phyloP scores from a whole-genome alignment of 1,140 invertebrate genomes.

The Papilio helenus region DNA sequence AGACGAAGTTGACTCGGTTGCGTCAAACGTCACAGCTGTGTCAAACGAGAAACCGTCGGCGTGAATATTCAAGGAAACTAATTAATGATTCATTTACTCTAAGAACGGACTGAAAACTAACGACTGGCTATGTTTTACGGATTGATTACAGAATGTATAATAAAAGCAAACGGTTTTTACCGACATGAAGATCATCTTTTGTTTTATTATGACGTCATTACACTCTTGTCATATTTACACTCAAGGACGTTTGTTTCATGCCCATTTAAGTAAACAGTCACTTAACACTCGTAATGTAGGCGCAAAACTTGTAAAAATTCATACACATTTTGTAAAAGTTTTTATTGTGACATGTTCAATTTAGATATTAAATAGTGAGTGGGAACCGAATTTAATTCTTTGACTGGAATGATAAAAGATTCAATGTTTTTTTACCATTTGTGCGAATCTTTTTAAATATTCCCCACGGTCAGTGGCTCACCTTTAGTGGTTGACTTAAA shows the following conservation, averaged over 20 bases:
- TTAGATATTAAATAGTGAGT: too few relatives aligned
- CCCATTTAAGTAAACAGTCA: too few relatives aligned
- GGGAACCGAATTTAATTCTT: neutral
- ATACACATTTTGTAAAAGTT: too few relatives aligned
- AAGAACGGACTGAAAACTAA: slow-evolving; percentile 8
- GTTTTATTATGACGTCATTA: neutral
- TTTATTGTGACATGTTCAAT: too few relatives aligned
- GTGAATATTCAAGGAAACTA: slow-evolving; percentile 59
- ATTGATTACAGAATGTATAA: neutral
- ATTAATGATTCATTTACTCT: neutral
- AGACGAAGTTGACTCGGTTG: slow-evolving; percentile 83
- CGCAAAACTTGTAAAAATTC: too few relatives aligned
- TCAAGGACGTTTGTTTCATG: neutral
- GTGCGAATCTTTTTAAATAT: neutral
- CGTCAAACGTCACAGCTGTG: slow-evolving; percentile 82
- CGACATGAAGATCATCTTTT: neutral
- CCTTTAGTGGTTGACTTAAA: neutral
- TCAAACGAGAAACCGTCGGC: slow-evolving; percentile 84
- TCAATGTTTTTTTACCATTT: neutral
- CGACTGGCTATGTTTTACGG: slow-evolving; percentile 11
- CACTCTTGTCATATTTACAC: neutral
- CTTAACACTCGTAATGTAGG: too few relatives aligned
- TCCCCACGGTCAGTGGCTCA: neutral
- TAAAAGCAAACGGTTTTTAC: slow-evolving; percentile 21
- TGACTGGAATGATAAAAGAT: too few relatives aligned